These are phyloP conservation scores for Anoplolepis gracilipes DNA, from an alignment of 1,140 invertebrate species.

Conservation along the genomic window DNA sequence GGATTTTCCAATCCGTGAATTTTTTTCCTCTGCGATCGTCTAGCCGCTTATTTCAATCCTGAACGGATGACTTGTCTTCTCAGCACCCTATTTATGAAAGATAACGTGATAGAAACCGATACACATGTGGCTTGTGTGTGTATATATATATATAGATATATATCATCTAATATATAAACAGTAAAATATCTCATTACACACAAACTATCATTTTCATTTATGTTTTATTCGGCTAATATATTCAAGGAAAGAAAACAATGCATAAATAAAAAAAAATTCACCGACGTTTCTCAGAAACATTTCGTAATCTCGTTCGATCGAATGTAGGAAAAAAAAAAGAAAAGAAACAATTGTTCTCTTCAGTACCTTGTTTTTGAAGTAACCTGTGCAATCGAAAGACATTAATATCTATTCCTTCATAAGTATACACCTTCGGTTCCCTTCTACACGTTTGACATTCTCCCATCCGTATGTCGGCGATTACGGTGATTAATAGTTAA, in stretches of 20 bases:
- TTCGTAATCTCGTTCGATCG: background rate
- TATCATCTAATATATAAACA: background rate
- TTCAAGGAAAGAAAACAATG: background rate
- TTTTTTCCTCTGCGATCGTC: background rate
- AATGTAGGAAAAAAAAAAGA: background rate
- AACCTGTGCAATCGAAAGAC: background rate
- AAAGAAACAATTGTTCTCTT: too few species aligned
- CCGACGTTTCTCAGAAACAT: background rate
- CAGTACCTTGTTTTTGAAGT: too few species aligned
- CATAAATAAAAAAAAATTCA: background rate
- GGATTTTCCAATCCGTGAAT: background rate
- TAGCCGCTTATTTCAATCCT: background rate
- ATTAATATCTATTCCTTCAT: background rate
- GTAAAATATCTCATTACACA: background rate
- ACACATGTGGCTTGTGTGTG: background rate
- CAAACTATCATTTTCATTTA: background rate
- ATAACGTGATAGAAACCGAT: background rate
- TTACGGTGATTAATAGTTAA: conserved; percentile 37
- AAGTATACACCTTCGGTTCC: background rate
- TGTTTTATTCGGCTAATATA: background rate
- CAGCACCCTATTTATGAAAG: background rate
- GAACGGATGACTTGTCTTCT: background rate
- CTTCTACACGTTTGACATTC: background rate
- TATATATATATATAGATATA: too few species aligned
- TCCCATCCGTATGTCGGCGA: background rate